Conservation (phyloP, 2,113 vertebrate genomes). For the Leptodactylus fuscus region DNA sequence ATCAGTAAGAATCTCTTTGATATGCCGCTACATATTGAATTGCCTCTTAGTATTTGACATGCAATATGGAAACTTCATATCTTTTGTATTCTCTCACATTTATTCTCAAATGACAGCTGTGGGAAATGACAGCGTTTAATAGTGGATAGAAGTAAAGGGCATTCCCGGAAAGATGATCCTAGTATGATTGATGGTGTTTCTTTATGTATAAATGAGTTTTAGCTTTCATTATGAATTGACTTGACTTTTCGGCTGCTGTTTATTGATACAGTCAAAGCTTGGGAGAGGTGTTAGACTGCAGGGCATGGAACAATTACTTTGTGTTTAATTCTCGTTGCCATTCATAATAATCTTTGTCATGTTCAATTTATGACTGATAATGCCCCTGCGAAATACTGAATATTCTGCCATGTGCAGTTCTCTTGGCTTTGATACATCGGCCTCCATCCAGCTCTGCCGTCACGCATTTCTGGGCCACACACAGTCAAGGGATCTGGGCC, state of each 20-base stretch:
- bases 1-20: neutral
- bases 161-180: neutral
- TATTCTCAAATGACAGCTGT: constrained; percentile 30
- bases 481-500: too few species aligned
- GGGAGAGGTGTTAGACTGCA: neutral
- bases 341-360: neutral
- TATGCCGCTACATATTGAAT: constrained; percentile 6
- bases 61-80: constrained; percentile 32
- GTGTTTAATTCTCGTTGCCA: neutral
- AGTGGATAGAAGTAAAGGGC: neutral
- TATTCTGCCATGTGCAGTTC: too few species aligned
- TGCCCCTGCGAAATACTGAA: neutral
- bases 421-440: neutral
- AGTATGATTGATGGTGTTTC: constrained; percentile 7
- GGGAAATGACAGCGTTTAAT: constrained; percentile 31
- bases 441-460: too few species aligned
- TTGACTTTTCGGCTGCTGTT: constrained; percentile 19
- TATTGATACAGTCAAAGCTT: constrained; percentile 10
- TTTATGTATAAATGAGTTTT: constrained; percentile 35
- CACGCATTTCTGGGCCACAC: too few species aligned
- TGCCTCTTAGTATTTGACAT: constrained; percentile 12
- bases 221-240: constrained; percentile 35
- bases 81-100: constrained; percentile 12
- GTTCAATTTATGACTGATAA: neutral
- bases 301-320: constrained; percentile 30